phyloP scores from a whole-genome alignment of 2,113 vertebrate genomes.

The Acinonyx jubatus region DNA sequence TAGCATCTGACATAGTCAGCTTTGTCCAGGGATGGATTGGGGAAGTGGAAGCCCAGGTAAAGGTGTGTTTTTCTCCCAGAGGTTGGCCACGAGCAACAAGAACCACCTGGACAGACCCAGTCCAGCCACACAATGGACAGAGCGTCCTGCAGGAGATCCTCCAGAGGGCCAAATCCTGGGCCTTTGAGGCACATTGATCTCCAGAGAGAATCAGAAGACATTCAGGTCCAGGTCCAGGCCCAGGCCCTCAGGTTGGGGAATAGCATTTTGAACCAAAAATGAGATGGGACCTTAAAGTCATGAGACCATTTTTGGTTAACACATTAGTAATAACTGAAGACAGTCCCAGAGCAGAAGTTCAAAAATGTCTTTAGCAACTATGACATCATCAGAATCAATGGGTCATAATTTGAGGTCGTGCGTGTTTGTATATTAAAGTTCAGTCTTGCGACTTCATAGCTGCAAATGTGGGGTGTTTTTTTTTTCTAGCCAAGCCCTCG shows the following conservation, averaged over 20 bases:
- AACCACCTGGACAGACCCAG: background rate
- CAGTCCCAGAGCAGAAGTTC: background rate
- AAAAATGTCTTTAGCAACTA: background rate
- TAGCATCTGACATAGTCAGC: background rate
- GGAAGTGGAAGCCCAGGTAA: background rate
- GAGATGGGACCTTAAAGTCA: background rate
- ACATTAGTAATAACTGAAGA: background rate
- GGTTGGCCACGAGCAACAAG: background rate
- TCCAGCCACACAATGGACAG: background rate
- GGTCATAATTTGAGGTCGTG: background rate
- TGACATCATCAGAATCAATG: background rate
- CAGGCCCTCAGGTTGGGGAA: background rate
- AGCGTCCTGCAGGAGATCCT: background rate
- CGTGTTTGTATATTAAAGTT: background rate
- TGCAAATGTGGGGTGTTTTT: background rate
- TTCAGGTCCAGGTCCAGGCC: background rate
- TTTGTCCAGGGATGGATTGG: background rate
- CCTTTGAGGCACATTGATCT: background rate
- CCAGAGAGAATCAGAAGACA: background rate
- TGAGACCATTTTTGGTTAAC: background rate
- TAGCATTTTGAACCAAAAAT: slow-evolving; percentile 20
- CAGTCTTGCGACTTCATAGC: background rate
- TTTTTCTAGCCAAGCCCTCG: background rate
- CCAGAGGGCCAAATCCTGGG: background rate
- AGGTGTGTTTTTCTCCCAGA: background rate